Evolutionary conservation across 2,113 vertebrate genomes (phyloP).

Genomic region (Amia ocellicauda): DNA sequence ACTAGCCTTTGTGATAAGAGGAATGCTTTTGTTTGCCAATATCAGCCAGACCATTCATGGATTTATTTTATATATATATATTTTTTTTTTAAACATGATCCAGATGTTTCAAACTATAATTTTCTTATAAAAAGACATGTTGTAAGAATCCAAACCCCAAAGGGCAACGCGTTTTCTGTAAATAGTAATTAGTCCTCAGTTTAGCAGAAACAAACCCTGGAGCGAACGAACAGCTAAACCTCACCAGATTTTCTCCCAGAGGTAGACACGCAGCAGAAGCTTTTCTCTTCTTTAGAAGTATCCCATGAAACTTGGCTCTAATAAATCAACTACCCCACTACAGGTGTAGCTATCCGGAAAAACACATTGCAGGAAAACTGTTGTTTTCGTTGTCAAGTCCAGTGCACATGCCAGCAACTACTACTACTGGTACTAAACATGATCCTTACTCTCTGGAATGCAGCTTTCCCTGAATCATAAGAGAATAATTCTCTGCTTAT

Average conservation of each 20-base stretch:
- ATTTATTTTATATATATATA: conserved; percentile 63
- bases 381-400: too few species aligned
- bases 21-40: conserved; percentile 37
- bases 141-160: conserved; percentile 61
- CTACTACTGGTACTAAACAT: not conserved
- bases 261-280: conserved; percentile 4
- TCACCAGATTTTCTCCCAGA: conserved; percentile 31
- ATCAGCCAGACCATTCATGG: conserved; percentile 49
- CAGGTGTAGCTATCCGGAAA: not conserved
- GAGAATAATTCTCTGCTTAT: too few species aligned
- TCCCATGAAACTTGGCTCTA: conserved; percentile 3
- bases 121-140: conserved; percentile 56
- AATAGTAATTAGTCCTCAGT: conserved; percentile 67
- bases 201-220: conserved; percentile 56
- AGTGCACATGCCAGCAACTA: too few species aligned
- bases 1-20: conserved; percentile 8
- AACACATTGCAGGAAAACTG: too few species aligned
- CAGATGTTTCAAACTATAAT: conserved; percentile 70
- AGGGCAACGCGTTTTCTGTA: conserved; percentile 51
- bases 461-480: not conserved
- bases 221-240: conserved; percentile 38
- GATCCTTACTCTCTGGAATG: not conserved
- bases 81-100: conserved; percentile 55
- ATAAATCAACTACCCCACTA: not conserved
- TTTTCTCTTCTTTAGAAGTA: not conserved